Evolutionary conservation across 2,888 invertebrate genomes (phyloP).

Genomic region (Nectonema munidae): DNA sequence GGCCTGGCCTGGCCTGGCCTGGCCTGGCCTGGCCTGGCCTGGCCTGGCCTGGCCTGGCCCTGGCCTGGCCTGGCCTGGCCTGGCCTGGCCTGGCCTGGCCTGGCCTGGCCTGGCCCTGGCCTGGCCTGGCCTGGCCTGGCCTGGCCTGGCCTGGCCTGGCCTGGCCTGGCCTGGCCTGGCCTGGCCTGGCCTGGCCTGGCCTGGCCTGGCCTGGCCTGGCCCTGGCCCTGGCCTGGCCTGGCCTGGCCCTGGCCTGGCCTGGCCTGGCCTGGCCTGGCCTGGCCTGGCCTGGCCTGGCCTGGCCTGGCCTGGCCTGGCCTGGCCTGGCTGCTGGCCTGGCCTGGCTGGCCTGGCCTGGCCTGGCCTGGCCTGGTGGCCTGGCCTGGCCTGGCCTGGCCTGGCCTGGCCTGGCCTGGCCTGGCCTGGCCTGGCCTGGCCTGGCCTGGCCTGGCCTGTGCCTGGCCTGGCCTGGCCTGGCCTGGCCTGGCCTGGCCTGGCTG

Average conservation of each 20-base stretch:
- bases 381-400: slow-evolving; percentile 15
- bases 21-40: slow-evolving; percentile 15
- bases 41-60: slow-evolving; percentile 12
- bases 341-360: slow-evolving; percentile 7
- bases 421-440: slow-evolving; percentile 16
- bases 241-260: slow-evolving; percentile 11
- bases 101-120: too few species aligned
- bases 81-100: neutral
- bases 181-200: slow-evolving; percentile 15
- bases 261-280: slow-evolving; percentile 16
- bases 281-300: slow-evolving; percentile 13
- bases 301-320: slow-evolving; percentile 8
- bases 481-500: slow-evolving; percentile 12
- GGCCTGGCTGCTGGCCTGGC: too few species aligned
- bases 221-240: slow-evolving; percentile 14
- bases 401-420: slow-evolving; percentile 12
- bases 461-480: slow-evolving; percentile 12
- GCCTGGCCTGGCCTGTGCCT: slow-evolving; percentile 11
- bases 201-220: slow-evolving; percentile 11
- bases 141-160: too few species aligned
- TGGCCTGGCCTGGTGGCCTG: slow-evolving; percentile 11
- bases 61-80: too few species aligned
- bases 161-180: slow-evolving; percentile 2
- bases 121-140: too few species aligned
- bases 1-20: slow-evolving; percentile 9